A percentile compares a stretch with the other conserved stretches of the same genome.
phyloP scores from a whole-genome alignment of 2,113 vertebrate genomes.

The Limanda limanda region DNA sequence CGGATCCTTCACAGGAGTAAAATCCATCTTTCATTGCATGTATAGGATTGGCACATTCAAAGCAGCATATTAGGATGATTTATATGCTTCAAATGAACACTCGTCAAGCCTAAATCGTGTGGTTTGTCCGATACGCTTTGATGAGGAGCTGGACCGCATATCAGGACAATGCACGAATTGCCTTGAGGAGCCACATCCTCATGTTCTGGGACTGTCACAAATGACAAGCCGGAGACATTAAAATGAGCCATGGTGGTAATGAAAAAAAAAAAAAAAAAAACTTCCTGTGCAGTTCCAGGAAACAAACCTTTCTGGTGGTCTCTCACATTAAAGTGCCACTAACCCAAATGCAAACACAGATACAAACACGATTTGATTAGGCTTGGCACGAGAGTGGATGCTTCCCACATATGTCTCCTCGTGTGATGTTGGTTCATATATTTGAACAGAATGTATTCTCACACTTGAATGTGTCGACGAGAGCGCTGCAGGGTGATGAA shows the following conservation, averaged over 20 bases:
- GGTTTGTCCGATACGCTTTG: slow-evolving; percentile 59
- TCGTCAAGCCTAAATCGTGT: slow-evolving; percentile 61
- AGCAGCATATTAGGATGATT: slow-evolving; percentile 57
- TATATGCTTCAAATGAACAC: slow-evolving; percentile 61
- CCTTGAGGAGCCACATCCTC: slow-evolving; percentile 69
- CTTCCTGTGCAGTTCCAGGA: slow-evolving; percentile 53
- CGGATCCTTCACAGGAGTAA: no score
- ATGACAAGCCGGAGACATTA: slow-evolving; percentile 72
- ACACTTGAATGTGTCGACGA: slow-evolving; percentile 43
- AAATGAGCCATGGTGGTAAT: slow-evolving; percentile 55
- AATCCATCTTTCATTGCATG: slow-evolving; percentile 26
- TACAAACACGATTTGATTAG: slow-evolving; percentile 67
- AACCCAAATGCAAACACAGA: slow-evolving; percentile 62
- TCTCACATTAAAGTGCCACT: slow-evolving; percentile 60
- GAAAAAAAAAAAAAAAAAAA: slow-evolving; percentile 29
- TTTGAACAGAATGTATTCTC: slow-evolving; percentile 55
- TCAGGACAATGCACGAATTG: slow-evolving; percentile 51
- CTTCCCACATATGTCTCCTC: slow-evolving; percentile 48
- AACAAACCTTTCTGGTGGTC: slow-evolving; percentile 74
- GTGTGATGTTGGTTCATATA: slow-evolving; percentile 48
- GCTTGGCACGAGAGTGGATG: slow-evolving; percentile 44
- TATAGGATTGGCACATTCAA: slow-evolving; percentile 42
- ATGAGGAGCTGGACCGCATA: slow-evolving; percentile 56
- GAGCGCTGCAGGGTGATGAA: slow-evolving; percentile 31
- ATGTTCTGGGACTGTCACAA: slow-evolving; percentile 54